phyloP scores from a whole-genome alignment of 2,113 vertebrate species.

The Salvelinus namaycush region DNA sequence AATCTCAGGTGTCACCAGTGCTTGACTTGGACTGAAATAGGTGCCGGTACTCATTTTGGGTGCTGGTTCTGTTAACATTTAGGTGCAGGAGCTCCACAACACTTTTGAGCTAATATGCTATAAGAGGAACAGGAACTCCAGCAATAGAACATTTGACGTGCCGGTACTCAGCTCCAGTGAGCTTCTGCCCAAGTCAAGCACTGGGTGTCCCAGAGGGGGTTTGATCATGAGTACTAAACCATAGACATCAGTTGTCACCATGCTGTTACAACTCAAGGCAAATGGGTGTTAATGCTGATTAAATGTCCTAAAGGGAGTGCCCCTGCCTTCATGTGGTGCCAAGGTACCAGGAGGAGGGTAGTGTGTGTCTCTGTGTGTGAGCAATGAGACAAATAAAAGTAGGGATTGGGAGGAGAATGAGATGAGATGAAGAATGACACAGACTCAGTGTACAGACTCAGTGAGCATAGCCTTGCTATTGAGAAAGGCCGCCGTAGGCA shows the following conservation, averaged over 20 bases:
- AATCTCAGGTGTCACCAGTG: background rate
- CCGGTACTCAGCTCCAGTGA: no score
- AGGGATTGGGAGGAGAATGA: background rate
- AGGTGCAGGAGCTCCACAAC: no score
- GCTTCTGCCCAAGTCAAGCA: no score
- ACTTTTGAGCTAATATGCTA: no score
- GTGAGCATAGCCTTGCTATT: no score
- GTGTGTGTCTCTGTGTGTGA: background rate
- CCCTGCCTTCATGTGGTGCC: background rate
- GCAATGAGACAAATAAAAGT: background rate
- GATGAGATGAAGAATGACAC: background rate
- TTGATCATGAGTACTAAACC: background rate
- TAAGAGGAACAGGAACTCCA: no score
- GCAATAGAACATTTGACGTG: no score
- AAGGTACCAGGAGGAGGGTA: background rate
- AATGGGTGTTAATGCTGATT: background rate
- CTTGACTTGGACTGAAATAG: no score
- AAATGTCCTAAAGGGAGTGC: slow-evolving; percentile 1
- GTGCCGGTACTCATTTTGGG: no score
- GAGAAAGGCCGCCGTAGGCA: no score
- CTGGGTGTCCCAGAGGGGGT: background rate
- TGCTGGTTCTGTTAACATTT: no score
- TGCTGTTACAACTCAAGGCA: background rate
- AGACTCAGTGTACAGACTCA: no score
- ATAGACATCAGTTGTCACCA: background rate